These are phyloP conservation scores for Cercopithecus hamlyni DNA, from an alignment of 2,797 vertebrate species.

Conservation along the genomic window DNA sequence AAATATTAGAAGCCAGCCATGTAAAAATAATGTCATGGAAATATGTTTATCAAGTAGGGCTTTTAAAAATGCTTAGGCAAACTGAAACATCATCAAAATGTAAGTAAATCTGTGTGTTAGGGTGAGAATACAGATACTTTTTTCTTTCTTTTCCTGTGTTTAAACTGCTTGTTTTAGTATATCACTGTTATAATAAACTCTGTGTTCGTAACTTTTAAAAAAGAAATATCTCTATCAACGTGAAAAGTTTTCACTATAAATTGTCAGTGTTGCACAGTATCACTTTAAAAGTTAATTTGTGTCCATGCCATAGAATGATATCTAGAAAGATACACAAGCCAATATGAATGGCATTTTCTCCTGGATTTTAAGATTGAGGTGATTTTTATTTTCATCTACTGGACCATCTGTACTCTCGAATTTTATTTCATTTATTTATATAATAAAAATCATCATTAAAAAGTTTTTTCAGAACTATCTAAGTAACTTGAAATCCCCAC, in stretches of 20 bases:
- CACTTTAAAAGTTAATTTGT: background rate
- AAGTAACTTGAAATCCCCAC: background rate
- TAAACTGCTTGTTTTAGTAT: background rate
- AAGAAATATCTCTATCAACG: background rate
- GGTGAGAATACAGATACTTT: background rate
- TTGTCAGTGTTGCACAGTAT: background rate
- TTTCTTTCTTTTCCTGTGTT: background rate
- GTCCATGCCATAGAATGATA: background rate
- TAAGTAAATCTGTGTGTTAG: background rate
- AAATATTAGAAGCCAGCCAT: background rate
- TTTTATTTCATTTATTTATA: slow-evolving; percentile 8
- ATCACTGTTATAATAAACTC: background rate
- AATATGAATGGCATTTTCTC: background rate
- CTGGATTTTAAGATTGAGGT: background rate
- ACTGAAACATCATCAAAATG: background rate
- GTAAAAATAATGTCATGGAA: slow-evolving; percentile 24
- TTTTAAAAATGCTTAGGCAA: background rate
- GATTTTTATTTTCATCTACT: background rate
- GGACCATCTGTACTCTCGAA: background rate
- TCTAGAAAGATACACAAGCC: background rate
- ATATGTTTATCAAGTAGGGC: background rate
- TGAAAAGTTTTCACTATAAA: background rate
- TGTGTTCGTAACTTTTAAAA: background rate
- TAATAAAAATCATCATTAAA: background rate
- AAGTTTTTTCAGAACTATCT: background rate